Evolutionary conservation across 2,888 invertebrate species (phyloP).

Genomic region (Eupithecia dodoneata): DNA sequence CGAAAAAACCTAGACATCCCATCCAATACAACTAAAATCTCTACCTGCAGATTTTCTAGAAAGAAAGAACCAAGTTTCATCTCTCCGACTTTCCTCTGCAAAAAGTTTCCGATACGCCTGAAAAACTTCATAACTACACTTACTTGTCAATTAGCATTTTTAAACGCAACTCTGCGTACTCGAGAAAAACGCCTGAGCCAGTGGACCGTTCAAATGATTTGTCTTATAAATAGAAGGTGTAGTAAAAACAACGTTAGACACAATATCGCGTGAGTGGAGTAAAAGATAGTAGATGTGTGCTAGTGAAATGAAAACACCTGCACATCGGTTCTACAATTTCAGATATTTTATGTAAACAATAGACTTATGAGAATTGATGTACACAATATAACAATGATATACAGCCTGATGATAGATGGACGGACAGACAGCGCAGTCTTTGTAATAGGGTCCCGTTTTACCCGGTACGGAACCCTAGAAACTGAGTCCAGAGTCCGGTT

Average conservation of each 20-base stretch:
- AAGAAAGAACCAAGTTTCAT: slow-evolving; percentile 18
- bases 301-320: slow-evolving; percentile 8
- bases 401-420: too few relatives aligned
- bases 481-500: too few relatives aligned
- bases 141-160: slow-evolving; percentile 55
- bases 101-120: slow-evolving; percentile 41
- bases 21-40: not conserved
- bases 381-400: too few relatives aligned
- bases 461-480: too few relatives aligned
- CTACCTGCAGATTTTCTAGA: slow-evolving; percentile 12
- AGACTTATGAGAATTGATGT: too few relatives aligned
- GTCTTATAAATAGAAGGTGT: slow-evolving; percentile 63
- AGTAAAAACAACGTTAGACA: slow-evolving; percentile 72
- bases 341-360: too few relatives aligned
- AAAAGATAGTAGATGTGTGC: slow-evolving; percentile 51
- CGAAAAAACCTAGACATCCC: not conserved
- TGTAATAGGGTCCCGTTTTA: too few relatives aligned
- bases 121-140: slow-evolving; percentile 40
- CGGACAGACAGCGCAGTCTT: too few relatives aligned
- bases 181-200: slow-evolving; percentile 62
- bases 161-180: slow-evolving; percentile 57
- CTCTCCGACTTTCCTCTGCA: slow-evolving; percentile 34
- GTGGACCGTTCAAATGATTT: slow-evolving; percentile 78
- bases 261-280: slow-evolving; percentile 74
- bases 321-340: not conserved